Evolutionary conservation across 2,113 vertebrate genomes (phyloP), one percentile per base, ranked within the genome.

Genomic region (Morone saxatilis): DNA sequence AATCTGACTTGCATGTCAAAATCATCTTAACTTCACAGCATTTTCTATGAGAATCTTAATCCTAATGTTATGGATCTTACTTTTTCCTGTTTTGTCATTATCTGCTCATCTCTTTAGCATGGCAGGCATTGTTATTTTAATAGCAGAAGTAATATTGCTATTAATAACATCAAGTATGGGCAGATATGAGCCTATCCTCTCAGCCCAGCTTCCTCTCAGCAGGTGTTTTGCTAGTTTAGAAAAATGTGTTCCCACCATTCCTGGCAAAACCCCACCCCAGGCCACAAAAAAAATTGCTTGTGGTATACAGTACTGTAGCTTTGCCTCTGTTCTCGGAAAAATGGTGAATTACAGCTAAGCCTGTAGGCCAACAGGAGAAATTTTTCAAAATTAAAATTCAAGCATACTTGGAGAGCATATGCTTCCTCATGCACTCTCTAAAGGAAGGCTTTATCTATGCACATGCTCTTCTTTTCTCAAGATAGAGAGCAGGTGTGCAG

Each of bases 211-310:
- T 71, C 56, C 31, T 78, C 74, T 47, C 40, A 68, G 41, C 67
- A 12, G 74, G 66, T 71, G 51, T 84, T 78, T 78, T 69, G 36
- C 53, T 78, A n/a, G 17, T 67, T 83, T 45, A 61, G 16, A 75
- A 72, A 75, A 84, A 8, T 67, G n/a, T 77, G 6, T 65, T 67
- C 12, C 71, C 41, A 50, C 43, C 72, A 17, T 80, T 66, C 31
- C 41, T 85, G 50, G 22, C 73, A 69, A 73, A 81, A 59, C 19
- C 36, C 16, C n/a, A 54, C 85, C 82, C 38, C 2, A 56, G 83
- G 87, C 73, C 54, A 81, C 47, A 70, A 13, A 61, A 56, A 78
- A 48, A 13, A 57, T n/a, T 31, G 62, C 31, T 31, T 59, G 38
- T 68, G 59, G 50, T 19, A 25, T 3, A 31, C n/a, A 25, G 10